phyloP scores from a whole-genome alignment of 2,113 vertebrate species.

The Cacatua alba region DNA sequence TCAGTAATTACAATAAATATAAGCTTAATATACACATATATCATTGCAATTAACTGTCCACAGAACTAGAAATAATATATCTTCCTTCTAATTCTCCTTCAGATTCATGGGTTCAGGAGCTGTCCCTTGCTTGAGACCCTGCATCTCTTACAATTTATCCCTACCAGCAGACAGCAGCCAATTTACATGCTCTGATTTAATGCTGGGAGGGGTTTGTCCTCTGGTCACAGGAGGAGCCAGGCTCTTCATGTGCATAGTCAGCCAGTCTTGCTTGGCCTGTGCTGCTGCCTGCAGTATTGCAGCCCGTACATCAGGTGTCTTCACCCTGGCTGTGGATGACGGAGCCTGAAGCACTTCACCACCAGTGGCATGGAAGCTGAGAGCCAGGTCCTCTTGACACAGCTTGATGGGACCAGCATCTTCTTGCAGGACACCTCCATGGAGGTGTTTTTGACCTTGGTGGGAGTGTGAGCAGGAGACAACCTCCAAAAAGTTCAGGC shows the following conservation, averaged over 20 bases:
- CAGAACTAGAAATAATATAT: background rate
- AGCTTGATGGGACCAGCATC: background rate
- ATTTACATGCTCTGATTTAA: background rate
- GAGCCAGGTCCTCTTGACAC: background rate
- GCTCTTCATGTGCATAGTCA: background rate
- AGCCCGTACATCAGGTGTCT: background rate
- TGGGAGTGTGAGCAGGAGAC: background rate
- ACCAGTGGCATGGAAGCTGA: background rate
- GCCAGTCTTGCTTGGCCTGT: background rate
- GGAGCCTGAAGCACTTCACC: background rate
- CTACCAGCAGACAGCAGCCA: background rate
- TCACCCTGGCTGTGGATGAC: rapidly evolving
- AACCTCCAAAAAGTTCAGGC: background rate
- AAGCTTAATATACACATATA: background rate
- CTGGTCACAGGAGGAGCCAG: background rate
- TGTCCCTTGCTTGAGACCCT: background rate
- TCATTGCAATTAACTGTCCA: constrained; percentile 42
- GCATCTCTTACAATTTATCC: background rate
- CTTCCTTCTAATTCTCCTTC: background rate
- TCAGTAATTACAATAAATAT: constrained; percentile 45
- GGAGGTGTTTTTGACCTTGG: background rate
- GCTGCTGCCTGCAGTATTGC: background rate
- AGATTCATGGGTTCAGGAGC: background rate
- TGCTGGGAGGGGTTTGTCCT: background rate
- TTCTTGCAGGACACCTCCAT: background rate